Base-by-base conservation (phyloP, 2,888 invertebrate species). In the Anodontia alba region DNA sequence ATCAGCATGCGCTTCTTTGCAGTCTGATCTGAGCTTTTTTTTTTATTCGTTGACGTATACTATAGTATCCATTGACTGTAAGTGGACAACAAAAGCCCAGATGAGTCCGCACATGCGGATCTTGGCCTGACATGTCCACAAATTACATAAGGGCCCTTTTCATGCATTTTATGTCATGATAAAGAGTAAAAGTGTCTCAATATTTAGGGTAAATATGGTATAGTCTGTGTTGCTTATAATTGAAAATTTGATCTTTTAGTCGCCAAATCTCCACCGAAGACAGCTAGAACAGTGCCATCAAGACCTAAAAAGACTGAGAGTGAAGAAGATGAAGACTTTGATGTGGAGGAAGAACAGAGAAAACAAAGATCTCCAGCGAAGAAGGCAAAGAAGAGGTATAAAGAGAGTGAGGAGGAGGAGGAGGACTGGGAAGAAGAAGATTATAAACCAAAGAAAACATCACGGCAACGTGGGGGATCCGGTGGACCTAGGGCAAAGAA, bases 271-370 rank as follows among this genome's bases (percentile, higher is more conserved):
- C 82, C 77, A 26, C 38, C 71, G 29, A 86, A 83, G 43, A 69
- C 74, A 17, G 43, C 66, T 20, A 74, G 43, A 75, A 38, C 68
- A 31, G 38, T 38, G 38, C 62, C 73, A 43, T 54, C 70, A 62
- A 57, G 36, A 62, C 26, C 69, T 15, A 85, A 81, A 38, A 85
- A 85, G 46, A 80, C 85, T 29, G 83, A 83, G 38, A 84, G 81
- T 78, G 84, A 84, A n/a, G 84, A 81, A 42, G 84, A 84, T 73
- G 84, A 84, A 84, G 84, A 84, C 72, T 85, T 82, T 83, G 77
- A 85, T 42, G 54, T 85, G 15, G 74, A 78, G 15, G 82, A 76
- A 62, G 86, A 86, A 51, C 78, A 79, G 42, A 8, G 43, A 67
- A 20, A 26, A 20, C 46, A 66, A 29, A 29, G 36, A 29, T 20